Conservation (phyloP, 1,140 invertebrate genomes). For the Trachelipus rathkii region DNA sequence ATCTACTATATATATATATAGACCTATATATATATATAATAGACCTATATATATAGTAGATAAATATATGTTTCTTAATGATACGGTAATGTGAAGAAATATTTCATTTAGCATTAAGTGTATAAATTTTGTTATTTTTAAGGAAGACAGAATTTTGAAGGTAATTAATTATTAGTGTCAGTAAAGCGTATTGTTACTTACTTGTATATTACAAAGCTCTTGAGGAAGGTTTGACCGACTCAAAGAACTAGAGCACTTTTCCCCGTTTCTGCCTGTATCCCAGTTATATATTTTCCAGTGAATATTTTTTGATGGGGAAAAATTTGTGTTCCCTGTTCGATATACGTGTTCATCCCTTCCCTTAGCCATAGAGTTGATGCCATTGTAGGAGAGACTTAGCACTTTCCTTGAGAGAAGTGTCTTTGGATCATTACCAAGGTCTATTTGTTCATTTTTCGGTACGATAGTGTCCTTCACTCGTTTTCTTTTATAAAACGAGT, state of each 20-base stretch:
- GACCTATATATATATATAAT: too few relatives aligned
- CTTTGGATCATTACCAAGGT: background rate
- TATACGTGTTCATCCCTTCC: background rate
- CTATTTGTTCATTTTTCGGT: background rate
- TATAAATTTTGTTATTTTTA: too few relatives aligned
- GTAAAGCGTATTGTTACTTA: constrained; percentile 31
- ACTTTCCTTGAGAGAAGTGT: background rate
- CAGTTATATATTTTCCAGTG: constrained; percentile 42
- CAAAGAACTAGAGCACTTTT: constrained; percentile 34
- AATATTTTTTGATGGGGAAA: constrained; percentile 33
- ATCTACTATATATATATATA: too few relatives aligned
- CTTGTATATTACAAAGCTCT: constrained; percentile 30
- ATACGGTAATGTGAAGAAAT: too few relatives aligned
- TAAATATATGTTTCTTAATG: too few relatives aligned
- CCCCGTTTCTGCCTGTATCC: constrained; percentile 31
- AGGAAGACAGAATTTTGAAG: background rate
- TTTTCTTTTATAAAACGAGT: too few relatives aligned
- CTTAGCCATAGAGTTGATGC: background rate
- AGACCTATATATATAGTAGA: too few relatives aligned
- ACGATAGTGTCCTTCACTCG: too few relatives aligned
- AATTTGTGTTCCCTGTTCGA: constrained; percentile 22
- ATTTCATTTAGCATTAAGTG: too few relatives aligned
- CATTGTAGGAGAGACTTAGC: background rate
- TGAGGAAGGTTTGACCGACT: constrained; percentile 30
- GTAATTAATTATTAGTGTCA: background rate